Evolutionary conservation across 2,888 invertebrate genomes (phyloP).

Genomic region (Blera fallax): DNA sequence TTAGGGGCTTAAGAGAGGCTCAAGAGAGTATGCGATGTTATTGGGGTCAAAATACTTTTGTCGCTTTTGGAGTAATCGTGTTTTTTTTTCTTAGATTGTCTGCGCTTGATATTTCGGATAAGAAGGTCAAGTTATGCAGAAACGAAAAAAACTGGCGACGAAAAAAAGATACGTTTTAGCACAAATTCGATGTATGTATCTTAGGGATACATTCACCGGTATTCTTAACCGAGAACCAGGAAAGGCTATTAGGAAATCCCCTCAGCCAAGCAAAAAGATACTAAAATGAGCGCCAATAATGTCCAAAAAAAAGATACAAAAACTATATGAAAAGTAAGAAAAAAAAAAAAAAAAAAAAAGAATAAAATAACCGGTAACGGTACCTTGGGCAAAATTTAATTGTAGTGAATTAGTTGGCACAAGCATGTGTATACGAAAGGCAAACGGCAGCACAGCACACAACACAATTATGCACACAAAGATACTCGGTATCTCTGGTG

Average conservation of each 20-base stretch:
- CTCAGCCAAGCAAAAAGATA: background rate
- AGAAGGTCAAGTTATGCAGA: conserved; percentile 31
- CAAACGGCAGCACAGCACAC: conserved; percentile 31
- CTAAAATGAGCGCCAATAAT: background rate
- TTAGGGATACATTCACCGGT: background rate
- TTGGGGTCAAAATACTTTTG: conserved; percentile 61
- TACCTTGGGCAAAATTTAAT: conserved; percentile 59
- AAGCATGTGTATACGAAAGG: conserved; percentile 30
- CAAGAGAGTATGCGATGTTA: conserved; percentile 1
- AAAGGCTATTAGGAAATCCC: background rate
- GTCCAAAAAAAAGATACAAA: background rate
- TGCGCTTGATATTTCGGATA: background rate
- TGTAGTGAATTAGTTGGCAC: conserved; percentile 52
- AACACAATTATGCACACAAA: conserved; percentile 9
- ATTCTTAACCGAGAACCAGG: background rate
- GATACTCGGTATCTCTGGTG: background rate
- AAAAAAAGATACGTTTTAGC: background rate
- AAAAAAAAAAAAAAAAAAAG: background rate
- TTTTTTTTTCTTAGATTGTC: background rate
- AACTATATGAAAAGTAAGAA: background rate
- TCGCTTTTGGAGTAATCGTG: background rate
- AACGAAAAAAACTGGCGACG: background rate
- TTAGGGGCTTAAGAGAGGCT: conserved; percentile 12
- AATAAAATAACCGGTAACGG: conserved; percentile 51
- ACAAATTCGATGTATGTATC: background rate